Conservation (phyloP, 2,797 vertebrate species). For the Melopsittacus undulatus region DNA sequence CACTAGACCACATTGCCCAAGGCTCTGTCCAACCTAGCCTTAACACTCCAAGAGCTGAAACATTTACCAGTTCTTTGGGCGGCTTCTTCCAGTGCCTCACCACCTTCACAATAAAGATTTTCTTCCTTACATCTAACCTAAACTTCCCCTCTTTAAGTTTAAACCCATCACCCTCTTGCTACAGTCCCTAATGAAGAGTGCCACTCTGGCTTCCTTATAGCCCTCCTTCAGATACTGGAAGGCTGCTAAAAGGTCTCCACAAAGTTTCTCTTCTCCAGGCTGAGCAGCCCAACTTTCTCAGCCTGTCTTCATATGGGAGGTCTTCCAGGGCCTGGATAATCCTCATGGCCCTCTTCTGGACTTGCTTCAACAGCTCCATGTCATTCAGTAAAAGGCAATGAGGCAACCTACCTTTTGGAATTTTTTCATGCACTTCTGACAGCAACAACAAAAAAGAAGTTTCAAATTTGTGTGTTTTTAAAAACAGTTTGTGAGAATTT, state of each 20-base stretch:
- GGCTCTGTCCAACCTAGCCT: not conserved
- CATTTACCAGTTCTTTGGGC: not conserved
- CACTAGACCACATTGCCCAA: not conserved
- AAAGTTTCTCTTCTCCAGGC: not conserved
- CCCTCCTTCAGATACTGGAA: not conserved
- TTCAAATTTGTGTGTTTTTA: not conserved
- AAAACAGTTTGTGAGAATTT: not conserved
- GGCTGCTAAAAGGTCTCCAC: not conserved
- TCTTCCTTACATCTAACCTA: not conserved
- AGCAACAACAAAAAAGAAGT: not conserved
- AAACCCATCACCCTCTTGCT: not conserved
- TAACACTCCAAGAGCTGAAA: not conserved
- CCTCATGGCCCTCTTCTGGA: not conserved
- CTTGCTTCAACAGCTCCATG: not conserved
- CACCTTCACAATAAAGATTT: not conserved
- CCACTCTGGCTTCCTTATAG: not conserved
- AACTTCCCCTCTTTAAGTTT: not conserved
- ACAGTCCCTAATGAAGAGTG: not conserved
- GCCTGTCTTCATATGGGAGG: not conserved
- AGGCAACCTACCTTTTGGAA: not conserved
- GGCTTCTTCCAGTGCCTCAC: not conserved
- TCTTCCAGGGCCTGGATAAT: not conserved
- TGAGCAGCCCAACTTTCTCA: not conserved
- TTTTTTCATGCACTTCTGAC: not conserved
- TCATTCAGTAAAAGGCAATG: not conserved